Conservation (phyloP, 2,113 vertebrate species). For the Irena cyanogastra region DNA sequence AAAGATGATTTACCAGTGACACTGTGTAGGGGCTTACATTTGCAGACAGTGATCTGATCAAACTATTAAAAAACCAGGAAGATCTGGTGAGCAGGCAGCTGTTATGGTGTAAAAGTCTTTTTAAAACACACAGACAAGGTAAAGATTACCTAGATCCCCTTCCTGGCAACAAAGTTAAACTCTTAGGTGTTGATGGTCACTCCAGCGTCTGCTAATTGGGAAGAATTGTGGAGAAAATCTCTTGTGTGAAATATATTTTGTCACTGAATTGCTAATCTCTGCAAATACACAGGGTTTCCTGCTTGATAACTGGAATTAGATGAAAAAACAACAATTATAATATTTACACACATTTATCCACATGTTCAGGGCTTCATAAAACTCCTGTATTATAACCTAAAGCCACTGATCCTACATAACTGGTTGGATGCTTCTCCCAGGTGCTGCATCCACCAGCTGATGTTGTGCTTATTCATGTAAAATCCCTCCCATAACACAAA, state of each 20-base stretch:
- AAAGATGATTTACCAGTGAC: not conserved
- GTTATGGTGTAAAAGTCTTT: not conserved
- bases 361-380: not conserved
- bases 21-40: not conserved
- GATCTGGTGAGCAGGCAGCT: not conserved
- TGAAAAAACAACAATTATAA: not conserved
- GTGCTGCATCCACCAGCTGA: not conserved
- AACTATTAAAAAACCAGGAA: not conserved
- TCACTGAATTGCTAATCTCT: not conserved
- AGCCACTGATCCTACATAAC: not conserved
- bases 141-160: not conserved
- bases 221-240: not conserved
- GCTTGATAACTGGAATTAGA: not conserved
- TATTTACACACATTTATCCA: not conserved
- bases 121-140: not conserved
- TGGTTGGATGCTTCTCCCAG: not conserved
- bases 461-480: not conserved
- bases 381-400: not conserved
- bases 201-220: rapidly evolving
- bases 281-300: not conserved
- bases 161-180: not conserved
- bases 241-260: rapidly evolving
- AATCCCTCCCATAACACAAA: not conserved
- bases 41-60: not conserved
- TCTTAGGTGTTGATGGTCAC: not conserved